Base-by-base conservation (phyloP, 2,113 vertebrate species). In the Corapipo altera region DNA sequence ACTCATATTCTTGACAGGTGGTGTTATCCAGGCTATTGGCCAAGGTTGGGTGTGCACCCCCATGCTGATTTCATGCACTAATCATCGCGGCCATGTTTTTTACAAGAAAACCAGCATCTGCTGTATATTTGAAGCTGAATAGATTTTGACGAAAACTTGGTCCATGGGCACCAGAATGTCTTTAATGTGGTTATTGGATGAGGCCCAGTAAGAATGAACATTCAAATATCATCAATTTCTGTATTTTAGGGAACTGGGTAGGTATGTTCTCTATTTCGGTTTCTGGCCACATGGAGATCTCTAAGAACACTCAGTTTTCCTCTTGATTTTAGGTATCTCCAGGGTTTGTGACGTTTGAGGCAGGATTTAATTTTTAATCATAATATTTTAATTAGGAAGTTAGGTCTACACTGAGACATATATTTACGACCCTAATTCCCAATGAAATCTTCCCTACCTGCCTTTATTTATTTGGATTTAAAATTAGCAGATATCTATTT, bases 41-140 rank as follows among this genome's bases (percentile, higher is more conserved):
- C 61, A 88, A 77, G 17, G 28, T 19, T 78, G 24, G 22, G 22
- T 85, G 41, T 37, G 24, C 39, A 77, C 19, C 11, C 57, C 19
- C 7, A 20, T 0, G 0, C 15, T 88, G 35, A 78, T 91, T 74
- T 57, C 57, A 65, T 57, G 20, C 26, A 61, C 30, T 70, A 78
- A n/a, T 57, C 55, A 39, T 70, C 1, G 0, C 9, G 51, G 8
- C 4, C 14, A 14, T 61, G 22, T 0, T 26, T 72, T 80, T 80
- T 64, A 67, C 54, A 64, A 76, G 54, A 88, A 92, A 80, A 8
- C 0, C 32, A 64, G 10, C 43, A 88, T 59, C 54, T 64, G 49
- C 27, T 80, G 5, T 44, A 39, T 57, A 51, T 71, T 66, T 74
- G 16, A 58, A 85, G 27, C 7, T 43, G 44, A 81, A 54, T 0